Percentiles rank a stretch among this genome's conserved stretches.
These are phyloP conservation scores for Nymphicus hollandicus DNA, from an alignment of 2,113 vertebrate species.

Conservation along the genomic window DNA sequence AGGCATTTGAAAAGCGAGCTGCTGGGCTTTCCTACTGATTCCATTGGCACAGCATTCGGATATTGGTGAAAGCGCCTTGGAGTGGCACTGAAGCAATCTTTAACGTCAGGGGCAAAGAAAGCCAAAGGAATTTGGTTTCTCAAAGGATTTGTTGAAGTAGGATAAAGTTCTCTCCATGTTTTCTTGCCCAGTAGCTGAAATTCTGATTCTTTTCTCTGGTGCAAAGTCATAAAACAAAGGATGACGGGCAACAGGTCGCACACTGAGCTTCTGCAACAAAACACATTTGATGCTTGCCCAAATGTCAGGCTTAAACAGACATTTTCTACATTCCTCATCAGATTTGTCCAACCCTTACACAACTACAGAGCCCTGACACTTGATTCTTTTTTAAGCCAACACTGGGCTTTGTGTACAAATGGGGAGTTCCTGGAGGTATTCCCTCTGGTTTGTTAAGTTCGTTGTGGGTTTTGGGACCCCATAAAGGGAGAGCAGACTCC, in stretches of 20 bases:
- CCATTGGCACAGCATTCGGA: background rate
- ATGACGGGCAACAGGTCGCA: background rate
- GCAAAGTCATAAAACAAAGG: background rate
- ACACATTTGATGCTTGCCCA: background rate
- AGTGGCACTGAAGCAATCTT: background rate
- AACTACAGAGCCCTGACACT: background rate
- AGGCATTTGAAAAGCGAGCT: background rate
- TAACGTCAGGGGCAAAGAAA: background rate
- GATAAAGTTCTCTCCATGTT: background rate
- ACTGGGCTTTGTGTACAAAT: background rate
- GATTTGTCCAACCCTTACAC: background rate
- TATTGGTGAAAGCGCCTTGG: background rate
- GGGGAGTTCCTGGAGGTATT: background rate
- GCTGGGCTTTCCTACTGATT: background rate
- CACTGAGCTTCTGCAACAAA: background rate
- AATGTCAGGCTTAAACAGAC: background rate
- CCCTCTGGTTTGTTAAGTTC: background rate
- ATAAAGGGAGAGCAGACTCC: background rate
- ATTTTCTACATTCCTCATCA: background rate
- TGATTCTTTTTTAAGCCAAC: background rate
- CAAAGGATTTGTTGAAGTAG: background rate
- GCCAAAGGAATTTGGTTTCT: background rate
- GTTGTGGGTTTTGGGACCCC: slow-evolving; percentile 10
- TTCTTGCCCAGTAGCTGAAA: background rate
- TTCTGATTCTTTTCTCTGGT: background rate